Evolutionary conservation across 2,888 invertebrate genomes (phyloP), one percentile per base, ranked within the genome.

Genomic region (Rhabditoides inermis): DNA sequence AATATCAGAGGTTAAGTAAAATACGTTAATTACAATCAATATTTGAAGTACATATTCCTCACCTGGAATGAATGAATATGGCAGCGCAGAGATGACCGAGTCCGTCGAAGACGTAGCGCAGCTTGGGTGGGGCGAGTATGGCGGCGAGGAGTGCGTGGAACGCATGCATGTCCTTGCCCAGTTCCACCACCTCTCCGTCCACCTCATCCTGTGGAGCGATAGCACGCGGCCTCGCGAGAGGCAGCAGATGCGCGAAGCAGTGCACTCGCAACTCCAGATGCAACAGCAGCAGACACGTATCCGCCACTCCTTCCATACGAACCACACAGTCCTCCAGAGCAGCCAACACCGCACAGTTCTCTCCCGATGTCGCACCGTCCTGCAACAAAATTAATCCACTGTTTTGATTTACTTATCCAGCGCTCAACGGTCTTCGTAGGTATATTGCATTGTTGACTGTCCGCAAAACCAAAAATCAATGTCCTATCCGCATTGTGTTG

Each of bases 261-360:
- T 91, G 90, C 40, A 94, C 90, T 4, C 67, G 70, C 68, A 88
- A 88, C 83, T 95, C 94, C 66, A 94, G 82, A 81, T 94, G 92
- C 49, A 94, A 80, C 55, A 94, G 85, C 39, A 95, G 81, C 55
- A 94, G 82, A 73, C 91, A 91, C 49, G 88, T 90, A 75, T 90
- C 88, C 0, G 90, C 86, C 51, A 91, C 82, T 70, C 90, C 88
- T 75, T 89, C 75, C 27, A 76, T 55, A 12, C 60, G 56, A 5
- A 46, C 36, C 26, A 76, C 63, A 36, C 65, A 65, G n/a, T 63
- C 57, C 42, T 68, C 69, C 40, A 75, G 64, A 0, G 68, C 72
- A 0, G 51, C 51, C n/a, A 57, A 53, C 3, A 64, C 61, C 0
- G 65, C 53, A n/a, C n/a, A n/a, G n/a, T n/a, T n/a, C n/a, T n/a